These are phyloP conservation scores for Mythimna loreyi DNA, from an alignment of 2,888 invertebrate genomes.

Conservation along the genomic window DNA sequence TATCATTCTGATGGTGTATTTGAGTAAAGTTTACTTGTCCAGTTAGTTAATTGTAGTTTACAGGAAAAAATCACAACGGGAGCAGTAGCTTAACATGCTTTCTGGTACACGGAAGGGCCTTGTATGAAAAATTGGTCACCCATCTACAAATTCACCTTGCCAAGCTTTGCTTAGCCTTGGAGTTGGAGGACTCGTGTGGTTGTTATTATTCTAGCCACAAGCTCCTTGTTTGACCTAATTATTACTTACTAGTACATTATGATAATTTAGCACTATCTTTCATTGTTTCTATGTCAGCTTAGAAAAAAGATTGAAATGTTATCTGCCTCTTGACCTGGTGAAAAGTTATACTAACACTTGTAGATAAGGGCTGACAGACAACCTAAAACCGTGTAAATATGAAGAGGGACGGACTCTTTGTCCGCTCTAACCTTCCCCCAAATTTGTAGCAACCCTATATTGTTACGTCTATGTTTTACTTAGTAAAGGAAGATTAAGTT, in stretches of 20 bases:
- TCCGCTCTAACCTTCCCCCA: constrained; percentile 12
- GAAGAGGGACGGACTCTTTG: constrained; percentile 36
- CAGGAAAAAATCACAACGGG: too few species aligned
- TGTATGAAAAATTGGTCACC: too few species aligned
- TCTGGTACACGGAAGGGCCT: too few species aligned
- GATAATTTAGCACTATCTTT: not conserved
- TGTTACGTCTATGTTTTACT: constrained; percentile 23
- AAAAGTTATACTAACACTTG: constrained; percentile 47
- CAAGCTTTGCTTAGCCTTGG: too few species aligned
- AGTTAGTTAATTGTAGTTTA: too few species aligned
- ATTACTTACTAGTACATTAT: not conserved
- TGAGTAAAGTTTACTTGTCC: too few species aligned
- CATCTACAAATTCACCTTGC: too few species aligned
- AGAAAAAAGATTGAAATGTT: constrained; percentile 18
- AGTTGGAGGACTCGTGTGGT: too few species aligned
- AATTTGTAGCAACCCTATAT: constrained; percentile 8
- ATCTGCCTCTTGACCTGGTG: constrained; percentile 43
- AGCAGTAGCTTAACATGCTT: too few species aligned
- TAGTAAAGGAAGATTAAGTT: constrained; percentile 29
- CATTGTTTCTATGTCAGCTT: not conserved
- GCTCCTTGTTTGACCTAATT: too few species aligned
- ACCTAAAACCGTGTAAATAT: constrained; percentile 49
- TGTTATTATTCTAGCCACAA: too few species aligned
- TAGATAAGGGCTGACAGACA: constrained; percentile 46
- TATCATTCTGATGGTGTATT: too few species aligned